These are phyloP conservation scores for Myocastor coypus DNA, from an alignment of 2,113 vertebrate genomes.

Conservation along the genomic window DNA sequence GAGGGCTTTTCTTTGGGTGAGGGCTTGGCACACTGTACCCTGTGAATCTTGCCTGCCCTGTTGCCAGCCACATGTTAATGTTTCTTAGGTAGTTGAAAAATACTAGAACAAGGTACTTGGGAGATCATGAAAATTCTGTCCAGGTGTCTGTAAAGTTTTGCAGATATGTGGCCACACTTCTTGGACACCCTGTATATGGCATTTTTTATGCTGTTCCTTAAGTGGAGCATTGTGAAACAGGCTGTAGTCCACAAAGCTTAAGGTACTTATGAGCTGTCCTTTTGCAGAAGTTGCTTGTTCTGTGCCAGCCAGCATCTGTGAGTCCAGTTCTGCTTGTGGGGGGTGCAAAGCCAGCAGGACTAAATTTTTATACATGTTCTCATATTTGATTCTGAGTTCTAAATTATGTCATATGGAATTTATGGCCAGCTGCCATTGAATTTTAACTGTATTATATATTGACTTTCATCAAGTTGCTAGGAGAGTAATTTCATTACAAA, in stretches of 20 bases:
- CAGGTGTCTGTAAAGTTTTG: background rate
- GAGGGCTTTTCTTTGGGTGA: background rate
- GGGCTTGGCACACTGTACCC: background rate
- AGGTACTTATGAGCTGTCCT: background rate
- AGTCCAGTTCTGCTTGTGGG: background rate
- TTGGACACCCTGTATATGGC: background rate
- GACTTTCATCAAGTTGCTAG: background rate
- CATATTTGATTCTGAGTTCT: background rate
- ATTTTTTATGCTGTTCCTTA: background rate
- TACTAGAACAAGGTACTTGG: background rate
- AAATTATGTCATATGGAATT: background rate
- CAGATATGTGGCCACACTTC: background rate
- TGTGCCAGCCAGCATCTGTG: background rate
- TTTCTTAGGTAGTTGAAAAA: background rate
- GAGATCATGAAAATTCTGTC: background rate
- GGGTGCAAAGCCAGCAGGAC: background rate
- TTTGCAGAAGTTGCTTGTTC: background rate
- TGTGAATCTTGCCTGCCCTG: background rate
- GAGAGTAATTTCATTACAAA: constrained; percentile 10
- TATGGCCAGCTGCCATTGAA: background rate
- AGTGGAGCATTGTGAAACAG: background rate
- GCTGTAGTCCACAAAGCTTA: background rate
- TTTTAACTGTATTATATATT: constrained; percentile 12
- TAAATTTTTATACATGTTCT: background rate
- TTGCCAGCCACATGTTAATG: background rate